These are phyloP conservation scores for Neuroterus valhalla DNA, from an alignment of 1,140 invertebrate species.

Conservation along the genomic window DNA sequence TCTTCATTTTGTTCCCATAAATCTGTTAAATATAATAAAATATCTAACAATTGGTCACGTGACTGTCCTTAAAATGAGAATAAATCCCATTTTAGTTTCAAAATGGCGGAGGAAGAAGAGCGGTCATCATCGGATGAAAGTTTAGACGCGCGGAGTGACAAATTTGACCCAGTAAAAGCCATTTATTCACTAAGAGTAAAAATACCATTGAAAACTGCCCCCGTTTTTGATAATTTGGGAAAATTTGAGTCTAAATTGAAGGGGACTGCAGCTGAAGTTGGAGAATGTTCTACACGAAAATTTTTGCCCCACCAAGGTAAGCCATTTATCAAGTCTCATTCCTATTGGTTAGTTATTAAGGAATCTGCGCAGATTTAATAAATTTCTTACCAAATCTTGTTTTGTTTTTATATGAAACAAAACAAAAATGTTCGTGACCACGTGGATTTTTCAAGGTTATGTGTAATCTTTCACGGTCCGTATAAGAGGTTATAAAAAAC, in stretches of 20 bases:
- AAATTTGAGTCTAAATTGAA: slow-evolving; percentile 75
- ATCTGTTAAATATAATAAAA: too few species aligned
- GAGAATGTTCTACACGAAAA: slow-evolving; percentile 47
- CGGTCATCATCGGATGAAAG: slow-evolving; percentile 74
- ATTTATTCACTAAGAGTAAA: slow-evolving; percentile 77
- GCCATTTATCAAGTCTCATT: slow-evolving; percentile 37
- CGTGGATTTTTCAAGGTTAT: slow-evolving; percentile 3
- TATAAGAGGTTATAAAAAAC: background rate
- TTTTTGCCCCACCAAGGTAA: slow-evolving; percentile 74
- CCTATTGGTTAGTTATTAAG: background rate
- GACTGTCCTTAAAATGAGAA: too few species aligned
- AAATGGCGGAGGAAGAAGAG: slow-evolving; percentile 61
- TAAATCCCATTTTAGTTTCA: too few species aligned
- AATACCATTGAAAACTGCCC: slow-evolving; percentile 76
- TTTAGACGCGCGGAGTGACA: slow-evolving; percentile 79
- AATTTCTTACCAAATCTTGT: too few species aligned
- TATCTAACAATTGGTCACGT: too few species aligned
- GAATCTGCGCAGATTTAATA: slow-evolving; percentile 21
- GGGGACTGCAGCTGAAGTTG: slow-evolving; percentile 51
- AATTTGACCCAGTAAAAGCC: slow-evolving; percentile 81
- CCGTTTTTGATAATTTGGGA: slow-evolving; percentile 78
- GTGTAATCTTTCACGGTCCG: background rate
- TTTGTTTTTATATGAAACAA: background rate
- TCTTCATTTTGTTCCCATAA: too few species aligned
- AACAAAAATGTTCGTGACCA: background rate